Evolutionary conservation across 1,140 invertebrate species (phyloP).

Genomic region (silkworm (Bombyx mori)): ASM3026992v2 NC_085124.1:8987001-8987500

Average conservation of each 20-base stretch:
- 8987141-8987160: slow-evolving; percentile 45
- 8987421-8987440: no score
- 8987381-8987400: no score
- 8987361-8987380: no score
- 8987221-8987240: slow-evolving; percentile 41
- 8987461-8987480: no score
- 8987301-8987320: slow-evolving; percentile 13
- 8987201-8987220: slow-evolving; percentile 54
- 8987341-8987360: slow-evolving; percentile 4
- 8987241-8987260: slow-evolving; percentile 40
- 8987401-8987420: no score
- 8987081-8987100: slow-evolving; percentile 14
- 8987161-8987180: slow-evolving; percentile 57
- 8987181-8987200: slow-evolving; percentile 66
- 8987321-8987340: slow-evolving; percentile 6
- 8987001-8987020: no score
- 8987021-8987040: no score
- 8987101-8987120: slow-evolving; percentile 23
- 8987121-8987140: slow-evolving; percentile 42
- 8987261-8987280: slow-evolving; percentile 34
- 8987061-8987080: slow-evolving; percentile 21
- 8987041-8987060: slow-evolving; percentile 12
- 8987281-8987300: slow-evolving; percentile 13
- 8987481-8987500: no score
- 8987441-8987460: no score